Evolutionary conservation across 2,888 invertebrate species (phyloP), one percentile per base, ranked within the genome.

Genomic region (Neoascia interrupta): DNA sequence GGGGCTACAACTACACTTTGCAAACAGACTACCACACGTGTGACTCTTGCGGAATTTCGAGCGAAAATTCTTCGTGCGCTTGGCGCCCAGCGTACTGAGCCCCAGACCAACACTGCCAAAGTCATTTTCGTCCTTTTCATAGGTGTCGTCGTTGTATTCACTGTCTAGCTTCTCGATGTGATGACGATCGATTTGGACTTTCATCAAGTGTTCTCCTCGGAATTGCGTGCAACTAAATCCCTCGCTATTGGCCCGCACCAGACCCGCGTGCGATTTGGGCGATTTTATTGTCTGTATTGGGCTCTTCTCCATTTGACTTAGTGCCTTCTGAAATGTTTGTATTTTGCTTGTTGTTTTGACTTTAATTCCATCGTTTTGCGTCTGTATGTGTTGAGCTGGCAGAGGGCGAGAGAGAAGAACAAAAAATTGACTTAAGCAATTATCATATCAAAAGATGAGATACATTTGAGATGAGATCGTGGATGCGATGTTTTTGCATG

Each of bases 11-110:
- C 82, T 84, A 63, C 86, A 86, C 47, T 86, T 86, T 26, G 86
- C 86, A 76, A 84, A 86, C n/a, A 86, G 82, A 82, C 86, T 86
- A 15, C 86, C 86, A 51, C 86, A 86, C 45, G 86, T 86, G 76
- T 86, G 86, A 66, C 85, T 85, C 45, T 85, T 86, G 39, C 83
- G 85, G 68, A 86, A 86, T 64, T 84, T 85, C 39, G 82, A 79
- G 11, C 85, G 84, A 51, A 83, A 82, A 81, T 83, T 82, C 3
- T 73, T 73, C 1, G 83, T 81, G 5, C 82, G 69, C 13, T 82
- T 61, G 2, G 75, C 81, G 10, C 82, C 82, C 23, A 82, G n/a
- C 1, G 82, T 58, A 37, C 82, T 84, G 1, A 84, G 60, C 1
- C 69, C 43, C 26, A 47, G 37, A 23, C 66, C 73, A 3, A 82